Base-by-base conservation (phyloP, 2,888 invertebrate genomes). In the Watsonalla binaria region DNA sequence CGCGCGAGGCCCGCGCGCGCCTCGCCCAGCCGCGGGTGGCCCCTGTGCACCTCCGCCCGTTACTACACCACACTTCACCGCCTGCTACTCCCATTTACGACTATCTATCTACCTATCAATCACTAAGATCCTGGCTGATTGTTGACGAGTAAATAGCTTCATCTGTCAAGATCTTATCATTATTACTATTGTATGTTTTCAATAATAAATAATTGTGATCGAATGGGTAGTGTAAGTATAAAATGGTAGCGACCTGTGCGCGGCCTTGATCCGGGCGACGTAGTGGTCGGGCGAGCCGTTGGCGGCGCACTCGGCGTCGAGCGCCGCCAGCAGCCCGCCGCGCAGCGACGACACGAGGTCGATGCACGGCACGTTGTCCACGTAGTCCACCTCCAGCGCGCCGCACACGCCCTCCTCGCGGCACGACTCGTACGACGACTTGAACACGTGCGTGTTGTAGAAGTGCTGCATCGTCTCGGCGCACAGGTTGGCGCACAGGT, bases 401-500 rank as follows among this genome's bases (percentile, higher is more conserved):
- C 95, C 96, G 53, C 94, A 92, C 67, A 98, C 97, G 51, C 97
- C 97, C 90, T 98, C 98, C 82, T 98, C 98, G 59, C 97, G 93
- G 75, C 98, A 97, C 53, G 98, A 97, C 87, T 98, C 98, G 62
- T 97, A 96, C 65, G 96, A 95, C 24, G 97, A 96, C 84, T 98
- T 98, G 89, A 98, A 98, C 68, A 98, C 97, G 86, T 98, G 98
- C 53, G 98, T 98, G 86, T 98, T 98, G 92, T 98, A 98, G 85
- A 98, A 98, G 85, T 98, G 98, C 83, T 98, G 98, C 97, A 98
- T 97, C 39, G 98, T 98, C 90, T 98, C 98, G 0, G 98, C 97
- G 86, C 98, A 98, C 59, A 98, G 91, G 89, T 98, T 98, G 72
- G 97, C 97, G 88, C 98, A 98, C 57, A 98, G 91, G 81, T 98